Evolutionary conservation across 1,140 invertebrate genomes (phyloP).

Genomic region (Drosophila biarmipes): DNA sequence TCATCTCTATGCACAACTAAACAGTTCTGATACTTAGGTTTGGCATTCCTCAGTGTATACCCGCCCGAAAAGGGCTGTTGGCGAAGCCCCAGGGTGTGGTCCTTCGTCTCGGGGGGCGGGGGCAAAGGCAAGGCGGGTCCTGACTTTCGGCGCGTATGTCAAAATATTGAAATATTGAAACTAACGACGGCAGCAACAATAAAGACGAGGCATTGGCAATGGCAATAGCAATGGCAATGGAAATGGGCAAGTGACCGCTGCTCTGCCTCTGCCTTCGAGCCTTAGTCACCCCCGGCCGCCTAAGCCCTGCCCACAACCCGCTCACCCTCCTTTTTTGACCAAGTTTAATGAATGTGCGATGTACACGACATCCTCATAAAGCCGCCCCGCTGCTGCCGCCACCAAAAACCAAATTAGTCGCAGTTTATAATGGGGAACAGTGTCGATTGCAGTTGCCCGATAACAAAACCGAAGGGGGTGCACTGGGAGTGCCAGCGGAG

Average conservation of each 20-base stretch:
- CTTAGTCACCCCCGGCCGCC: background rate
- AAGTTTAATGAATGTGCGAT: slow-evolving; percentile 78
- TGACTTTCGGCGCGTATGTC: slow-evolving; percentile 75
- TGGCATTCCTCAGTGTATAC: slow-evolving; percentile 4
- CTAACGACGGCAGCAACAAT: slow-evolving; percentile 54
- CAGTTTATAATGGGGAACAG: slow-evolving; percentile 46
- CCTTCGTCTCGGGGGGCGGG: slow-evolving; percentile 6
- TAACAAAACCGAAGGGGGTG: slow-evolving; percentile 32
- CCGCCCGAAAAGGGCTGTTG: slow-evolving; percentile 26
- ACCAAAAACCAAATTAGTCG: slow-evolving; percentile 71
- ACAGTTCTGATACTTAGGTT: too few relatives aligned
- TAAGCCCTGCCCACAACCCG: background rate
- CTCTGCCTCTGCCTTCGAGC: slow-evolving; percentile 2
- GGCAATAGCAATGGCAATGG: slow-evolving; percentile 10
- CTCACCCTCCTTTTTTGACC: slow-evolving; percentile 18
- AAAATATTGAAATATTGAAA: slow-evolving; percentile 82
- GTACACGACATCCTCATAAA: slow-evolving; percentile 79
- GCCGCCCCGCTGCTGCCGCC: slow-evolving; percentile 35
- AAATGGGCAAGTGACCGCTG: slow-evolving; percentile 15
- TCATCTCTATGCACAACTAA: too few relatives aligned
- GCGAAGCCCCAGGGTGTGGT: slow-evolving; percentile 38
- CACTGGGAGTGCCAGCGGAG: slow-evolving; percentile 10
- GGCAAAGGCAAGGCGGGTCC: slow-evolving; percentile 24
- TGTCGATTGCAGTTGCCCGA: slow-evolving; percentile 62
- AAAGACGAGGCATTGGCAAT: slow-evolving; percentile 32